Conservation (phyloP, 2,113 vertebrate genomes). For the Pholis gunnellus region DNA sequence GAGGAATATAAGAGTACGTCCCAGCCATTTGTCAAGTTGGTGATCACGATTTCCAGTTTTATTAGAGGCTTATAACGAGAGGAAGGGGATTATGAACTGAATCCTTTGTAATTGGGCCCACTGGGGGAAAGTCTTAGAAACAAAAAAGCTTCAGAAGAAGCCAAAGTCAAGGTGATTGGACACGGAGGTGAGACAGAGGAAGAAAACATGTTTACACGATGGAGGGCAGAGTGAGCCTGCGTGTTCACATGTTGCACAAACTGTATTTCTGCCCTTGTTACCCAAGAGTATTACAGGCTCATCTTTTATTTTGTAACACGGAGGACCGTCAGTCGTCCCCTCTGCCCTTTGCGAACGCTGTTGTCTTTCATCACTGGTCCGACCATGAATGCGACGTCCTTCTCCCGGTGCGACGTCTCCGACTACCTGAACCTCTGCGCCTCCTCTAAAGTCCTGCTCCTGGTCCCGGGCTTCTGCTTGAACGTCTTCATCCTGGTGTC, state of each 20-base stretch:
- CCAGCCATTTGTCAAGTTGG: constrained; percentile 53
- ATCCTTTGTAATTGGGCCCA: constrained; percentile 81
- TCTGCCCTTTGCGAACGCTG: neutral
- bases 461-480: constrained; percentile 61
- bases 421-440: constrained; percentile 60
- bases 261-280: constrained; percentile 8
- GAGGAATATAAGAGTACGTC: constrained; percentile 24
- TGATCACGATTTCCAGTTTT: constrained; percentile 60
- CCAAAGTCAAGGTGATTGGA: constrained; percentile 64
- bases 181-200: constrained; percentile 11
- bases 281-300: constrained; percentile 21
- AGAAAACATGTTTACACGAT: constrained; percentile 62
- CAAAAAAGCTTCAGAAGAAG: constrained; percentile 57
- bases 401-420: constrained; percentile 42
- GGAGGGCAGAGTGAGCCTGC: constrained; percentile 18
- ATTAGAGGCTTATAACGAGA: constrained; percentile 68
- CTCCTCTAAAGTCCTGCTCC: constrained; percentile 64
- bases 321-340: constrained; percentile 6
- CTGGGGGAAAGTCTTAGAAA: constrained; percentile 72
- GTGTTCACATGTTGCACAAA: constrained; percentile 28
- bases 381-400: constrained; percentile 65
- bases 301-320: constrained; percentile 16
- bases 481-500: constrained; percentile 69
- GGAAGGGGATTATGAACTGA: constrained; percentile 74
- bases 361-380: neutral